Base-by-base conservation (phyloP, 2,113 vertebrate species). In the Columba janthina region DNA sequence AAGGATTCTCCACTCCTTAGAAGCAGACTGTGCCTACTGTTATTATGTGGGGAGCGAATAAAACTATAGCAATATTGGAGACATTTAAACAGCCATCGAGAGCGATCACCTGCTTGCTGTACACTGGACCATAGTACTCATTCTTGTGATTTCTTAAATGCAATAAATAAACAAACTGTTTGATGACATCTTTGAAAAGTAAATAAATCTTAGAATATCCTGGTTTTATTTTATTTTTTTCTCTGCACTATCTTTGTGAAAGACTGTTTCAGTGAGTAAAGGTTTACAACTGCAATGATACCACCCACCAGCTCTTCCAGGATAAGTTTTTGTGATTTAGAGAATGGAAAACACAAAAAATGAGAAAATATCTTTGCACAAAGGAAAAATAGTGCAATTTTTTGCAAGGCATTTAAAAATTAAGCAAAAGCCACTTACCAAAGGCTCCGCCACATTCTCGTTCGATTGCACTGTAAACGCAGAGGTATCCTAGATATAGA, bases 361-460 rank as follows among this genome's bases (percentile, higher is more conserved):
- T 9, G 21, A 79, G n/a, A 51, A 88, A 76, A 53, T 71, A 61
- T 21, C 31, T 77, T 73, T 60, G 15, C 12, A 67, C 21, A 75
- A 91, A 57, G 13, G 24, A 44, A 42, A 69, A 93, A 58, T 2
- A 1, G 5, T 60, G 64, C 28, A 8, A 11, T 32, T 75, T 61
- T 69, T 67, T 29, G 44, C 2, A 64, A 7, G 15, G 20, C 44
- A 70, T 71, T 34, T 57, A 76, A 81, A 90, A 85, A 92, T 24
- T 46, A 93, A 84, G 34, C 46, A 81, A 96, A 94, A 85, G 5
- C n/a, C 86, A 98, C 99, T 99, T 96, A 99, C 99, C 98, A 98
- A 96, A 61, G 97, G 94, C 90, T 98, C 97, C 86, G 98, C 82
- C 82, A 97, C 87, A 85, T 95, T 97, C 86, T 98, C 98, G 61